Evolutionary conservation across 1,140 invertebrate genomes (phyloP).

Genomic region (Drosophila prosaltans): DNA sequence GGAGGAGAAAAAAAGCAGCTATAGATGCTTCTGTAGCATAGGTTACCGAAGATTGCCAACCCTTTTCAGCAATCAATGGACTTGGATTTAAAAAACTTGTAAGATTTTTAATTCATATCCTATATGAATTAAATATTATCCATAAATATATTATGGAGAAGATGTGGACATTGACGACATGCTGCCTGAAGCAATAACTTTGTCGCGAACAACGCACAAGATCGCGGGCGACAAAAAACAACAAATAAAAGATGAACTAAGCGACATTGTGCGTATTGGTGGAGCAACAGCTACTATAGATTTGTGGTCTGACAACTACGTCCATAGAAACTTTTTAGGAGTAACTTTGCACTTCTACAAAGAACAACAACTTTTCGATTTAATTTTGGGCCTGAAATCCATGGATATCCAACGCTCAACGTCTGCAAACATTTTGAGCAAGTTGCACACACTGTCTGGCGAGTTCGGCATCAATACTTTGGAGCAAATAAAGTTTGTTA

Average conservation of each 20-base stretch:
- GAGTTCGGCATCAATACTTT: constrained; percentile 11
- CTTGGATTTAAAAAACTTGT: too few relatives aligned
- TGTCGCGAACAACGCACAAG: too few relatives aligned
- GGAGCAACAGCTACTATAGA: constrained; percentile 15
- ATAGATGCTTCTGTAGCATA: too few relatives aligned
- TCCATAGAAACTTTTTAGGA: constrained; percentile 19
- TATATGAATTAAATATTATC: too few relatives aligned
- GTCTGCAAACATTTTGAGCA: constrained; percentile 13
- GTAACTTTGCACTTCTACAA: constrained; percentile 13
- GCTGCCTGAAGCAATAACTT: constrained; percentile 25
- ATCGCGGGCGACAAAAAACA: constrained; percentile 11
- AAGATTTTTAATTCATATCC: too few relatives aligned
- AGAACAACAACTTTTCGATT: constrained; percentile 2
- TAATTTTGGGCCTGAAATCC: constrained; percentile 27
- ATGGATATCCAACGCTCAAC: constrained; percentile 23
- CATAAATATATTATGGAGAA: not conserved
- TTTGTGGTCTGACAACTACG: not conserved
- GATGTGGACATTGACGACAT: constrained; percentile 19
- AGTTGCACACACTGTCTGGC: constrained; percentile 2
- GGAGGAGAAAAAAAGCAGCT: too few relatives aligned
- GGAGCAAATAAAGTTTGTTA: constrained; percentile 36
- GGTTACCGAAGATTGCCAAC: too few relatives aligned
- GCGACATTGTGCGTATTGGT: constrained; percentile 16
- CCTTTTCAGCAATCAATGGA: too few relatives aligned
- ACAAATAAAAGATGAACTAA: constrained; percentile 14